Conservation (phyloP, 2,797 vertebrate genomes). For the Enteromius afrohamiltoni region DNA sequence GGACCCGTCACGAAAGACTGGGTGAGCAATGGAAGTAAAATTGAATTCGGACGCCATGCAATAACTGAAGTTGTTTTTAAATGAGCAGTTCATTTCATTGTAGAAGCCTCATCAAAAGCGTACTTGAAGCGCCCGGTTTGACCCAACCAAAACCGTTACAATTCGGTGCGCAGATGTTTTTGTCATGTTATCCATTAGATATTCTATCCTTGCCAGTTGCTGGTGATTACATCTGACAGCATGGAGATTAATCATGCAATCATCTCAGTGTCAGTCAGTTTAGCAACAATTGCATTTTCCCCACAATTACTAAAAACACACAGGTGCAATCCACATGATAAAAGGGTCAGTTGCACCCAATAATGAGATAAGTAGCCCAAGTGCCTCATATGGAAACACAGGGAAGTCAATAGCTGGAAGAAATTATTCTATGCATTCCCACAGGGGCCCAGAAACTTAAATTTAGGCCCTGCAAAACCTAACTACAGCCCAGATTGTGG, state of each 20-base stretch:
- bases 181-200: neutral
- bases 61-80: neutral
- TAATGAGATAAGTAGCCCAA: neutral
- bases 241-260: conserved; percentile 18
- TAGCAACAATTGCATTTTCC: neutral
- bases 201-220: neutral
- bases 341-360: neutral
- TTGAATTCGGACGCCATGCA: neutral
- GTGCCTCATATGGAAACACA: neutral
- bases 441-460: neutral
- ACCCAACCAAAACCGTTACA: neutral
- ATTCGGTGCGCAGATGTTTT: conserved; percentile 19
- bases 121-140: neutral
- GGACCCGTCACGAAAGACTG: neutral
- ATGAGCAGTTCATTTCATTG: neutral
- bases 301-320: neutral
- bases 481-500: neutral
- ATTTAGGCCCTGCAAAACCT: neutral
- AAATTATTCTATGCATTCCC: neutral
- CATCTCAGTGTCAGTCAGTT: neutral
- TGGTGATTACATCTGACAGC: neutral
- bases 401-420: neutral
- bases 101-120: neutral
- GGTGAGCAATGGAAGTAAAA: neutral
- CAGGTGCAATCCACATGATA: neutral